Percentiles rank a stretch among this genome's conserved stretches.
Conservation (phyloP, 2,888 invertebrate genomes). For the Theretra japonica region DNA sequence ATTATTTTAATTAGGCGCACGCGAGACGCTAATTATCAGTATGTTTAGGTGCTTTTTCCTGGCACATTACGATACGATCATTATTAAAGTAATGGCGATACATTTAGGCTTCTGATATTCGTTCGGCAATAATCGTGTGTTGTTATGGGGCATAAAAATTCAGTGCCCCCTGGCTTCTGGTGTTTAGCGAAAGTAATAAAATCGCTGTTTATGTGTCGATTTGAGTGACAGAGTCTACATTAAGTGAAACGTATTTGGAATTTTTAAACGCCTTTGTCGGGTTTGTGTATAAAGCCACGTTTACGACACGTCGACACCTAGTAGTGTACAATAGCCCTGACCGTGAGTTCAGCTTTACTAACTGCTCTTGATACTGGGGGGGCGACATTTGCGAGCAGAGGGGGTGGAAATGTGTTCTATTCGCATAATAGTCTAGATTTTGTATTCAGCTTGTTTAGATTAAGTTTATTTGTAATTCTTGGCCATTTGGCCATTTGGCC, state of each 20-base stretch:
- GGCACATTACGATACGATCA: background rate
- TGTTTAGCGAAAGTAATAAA: slow-evolving; percentile 59
- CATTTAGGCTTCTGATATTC: slow-evolving; percentile 52
- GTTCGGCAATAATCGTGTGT: slow-evolving; percentile 63
- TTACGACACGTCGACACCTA: background rate
- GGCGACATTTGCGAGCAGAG: background rate
- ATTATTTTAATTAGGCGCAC: slow-evolving; percentile 7
- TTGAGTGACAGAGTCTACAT: slow-evolving; percentile 33
- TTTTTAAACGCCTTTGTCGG: background rate
- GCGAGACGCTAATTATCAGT: slow-evolving; percentile 2
- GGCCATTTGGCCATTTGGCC: too few relatives aligned
- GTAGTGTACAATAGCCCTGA: background rate
- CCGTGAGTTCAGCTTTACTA: background rate
- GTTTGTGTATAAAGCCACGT: background rate
- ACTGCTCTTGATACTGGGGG: background rate
- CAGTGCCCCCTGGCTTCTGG: slow-evolving; percentile 61
- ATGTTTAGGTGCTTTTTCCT: background rate
- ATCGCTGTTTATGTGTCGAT: slow-evolving; percentile 45
- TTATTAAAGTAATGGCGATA: slow-evolving; percentile 39
- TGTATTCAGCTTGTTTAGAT: too few relatives aligned
- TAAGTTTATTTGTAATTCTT: too few relatives aligned
- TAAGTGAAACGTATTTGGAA: slow-evolving; percentile 1
- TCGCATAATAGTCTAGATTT: too few relatives aligned
- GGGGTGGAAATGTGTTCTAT: background rate
- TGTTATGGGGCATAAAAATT: slow-evolving; percentile 69